Evolutionary conservation across 2,797 vertebrate genomes (phyloP), one percentile per base, ranked within the genome.

Genomic region (Parambassis ranga): DNA sequence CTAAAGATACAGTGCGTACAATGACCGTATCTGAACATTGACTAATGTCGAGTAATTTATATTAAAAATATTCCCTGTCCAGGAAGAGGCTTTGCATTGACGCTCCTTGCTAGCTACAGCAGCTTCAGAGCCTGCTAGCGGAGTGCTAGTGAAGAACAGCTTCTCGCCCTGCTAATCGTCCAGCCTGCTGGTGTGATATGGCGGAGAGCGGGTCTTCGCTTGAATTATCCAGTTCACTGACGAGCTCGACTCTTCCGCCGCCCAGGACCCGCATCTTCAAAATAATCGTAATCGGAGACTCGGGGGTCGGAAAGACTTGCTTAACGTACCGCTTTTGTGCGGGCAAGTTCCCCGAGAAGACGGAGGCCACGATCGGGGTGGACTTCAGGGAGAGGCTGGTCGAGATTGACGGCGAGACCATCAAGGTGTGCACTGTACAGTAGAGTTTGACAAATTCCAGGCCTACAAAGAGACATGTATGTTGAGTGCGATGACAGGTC

Each of bases 221-320:
- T 39, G 94, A 94, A 71, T 82, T 93, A 23, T 93, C 94, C 75
- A 75, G 93, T 33, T 91, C 92, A 37, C 51, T 92, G 49, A 68
- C 77, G 8, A 76, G 71, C 65, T 79, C 86, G 13, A 58, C 42
- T 4, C 89, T 93, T 14, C 93, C 92, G 5, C 91, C 91, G 0
- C 94, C 94, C 0, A 94, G 96, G 66, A 95, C 95, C 19, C 93
- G 96, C 46, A 98, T 98, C 85, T 98, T 98, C 71, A 99, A 99
- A 77, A 99, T 99, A 47, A 99, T 99, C 71, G 97, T 99, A 43
- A 99, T 99, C 73, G 96, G 96, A 0, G 96, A 99, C 85, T 98
- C 96, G 1, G 96, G 96, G 2, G 97, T 99, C 42, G 97, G 97
- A 20, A 99, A 99, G 84, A 99, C 97, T 0, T 99, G 97, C 86